Evolutionary conservation across 2,888 invertebrate genomes (phyloP).

Genomic region (Stenodema calcarata): DNA sequence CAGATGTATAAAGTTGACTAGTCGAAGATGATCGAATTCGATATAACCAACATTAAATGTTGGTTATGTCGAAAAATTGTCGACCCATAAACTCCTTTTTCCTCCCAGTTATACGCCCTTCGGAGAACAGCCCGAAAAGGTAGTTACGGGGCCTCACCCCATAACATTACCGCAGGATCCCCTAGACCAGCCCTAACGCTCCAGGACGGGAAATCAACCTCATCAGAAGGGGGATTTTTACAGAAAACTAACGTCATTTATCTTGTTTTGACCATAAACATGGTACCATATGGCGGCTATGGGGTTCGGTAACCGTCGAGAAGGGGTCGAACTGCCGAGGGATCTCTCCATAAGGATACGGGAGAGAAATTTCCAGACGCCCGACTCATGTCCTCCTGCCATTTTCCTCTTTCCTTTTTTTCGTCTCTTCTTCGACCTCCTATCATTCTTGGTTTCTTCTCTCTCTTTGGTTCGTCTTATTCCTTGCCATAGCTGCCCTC

Average conservation of each 20-base stretch:
- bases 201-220: constrained; percentile 31
- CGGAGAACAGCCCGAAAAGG: background rate
- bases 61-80: too few relatives aligned
- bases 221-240: constrained; percentile 7
- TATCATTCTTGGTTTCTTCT: background rate
- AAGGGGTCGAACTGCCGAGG: background rate
- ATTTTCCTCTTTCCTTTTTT: background rate
- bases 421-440: background rate
- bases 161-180: constrained; percentile 19
- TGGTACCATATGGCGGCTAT: constrained; percentile 26
- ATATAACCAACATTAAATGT: too few relatives aligned
- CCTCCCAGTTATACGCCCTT: background rate
- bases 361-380: background rate
- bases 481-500: constrained; percentile 34
- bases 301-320: background rate
- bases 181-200: background rate
- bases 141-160: background rate
- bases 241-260: constrained; percentile 31
- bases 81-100: too few relatives aligned
- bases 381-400: background rate
- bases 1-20: too few relatives aligned
- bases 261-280: constrained; percentile 48
- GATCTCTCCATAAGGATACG: background rate
- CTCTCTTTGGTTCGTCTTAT: background rate
- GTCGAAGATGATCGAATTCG: too few relatives aligned